A percentile compares a stretch with the other conserved stretches of the same genome.
Evolutionary conservation across 2,113 vertebrate species (phyloP).

Genomic region (Melanocharis versteri): DNA sequence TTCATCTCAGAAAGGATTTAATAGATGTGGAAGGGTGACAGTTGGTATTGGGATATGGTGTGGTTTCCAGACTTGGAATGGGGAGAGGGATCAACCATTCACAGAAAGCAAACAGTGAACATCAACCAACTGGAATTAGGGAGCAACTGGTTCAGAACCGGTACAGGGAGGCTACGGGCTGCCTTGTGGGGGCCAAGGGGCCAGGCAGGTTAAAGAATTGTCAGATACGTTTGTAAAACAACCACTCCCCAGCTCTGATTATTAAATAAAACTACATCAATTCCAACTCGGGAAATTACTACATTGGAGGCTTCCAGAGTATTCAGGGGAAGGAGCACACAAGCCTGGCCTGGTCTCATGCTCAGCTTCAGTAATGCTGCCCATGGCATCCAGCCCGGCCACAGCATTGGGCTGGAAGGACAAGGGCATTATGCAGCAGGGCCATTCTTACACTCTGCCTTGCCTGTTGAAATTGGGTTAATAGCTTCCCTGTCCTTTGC

Average conservation of each 20-base stretch:
- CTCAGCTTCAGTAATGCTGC: neutral
- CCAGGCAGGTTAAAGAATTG: neutral
- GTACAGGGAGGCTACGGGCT: fast-evolving
- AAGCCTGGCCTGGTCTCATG: neutral
- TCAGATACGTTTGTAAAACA: neutral
- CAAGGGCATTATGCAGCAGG: neutral
- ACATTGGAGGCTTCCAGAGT: neutral
- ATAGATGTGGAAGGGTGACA: neutral
- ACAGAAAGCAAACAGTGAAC: neutral
- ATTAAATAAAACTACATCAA: neutral
- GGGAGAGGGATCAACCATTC: neutral
- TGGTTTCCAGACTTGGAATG: neutral
- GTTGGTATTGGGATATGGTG: neutral
- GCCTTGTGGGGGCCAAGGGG: neutral
- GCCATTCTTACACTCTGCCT: neutral
- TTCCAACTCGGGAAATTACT: neutral
- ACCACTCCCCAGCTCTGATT: fast-evolving
- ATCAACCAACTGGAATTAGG: neutral
- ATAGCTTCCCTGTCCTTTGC: neutral
- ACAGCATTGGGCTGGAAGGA: neutral
- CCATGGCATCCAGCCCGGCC: neutral
- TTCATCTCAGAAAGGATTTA: neutral
- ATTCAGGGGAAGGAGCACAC: neutral
- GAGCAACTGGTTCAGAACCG: neutral
- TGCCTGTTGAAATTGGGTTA: neutral